Percentiles rank a stretch among this genome's conserved stretches.
These are phyloP conservation scores for Poicephalus meyeri DNA, from an alignment of 2,113 vertebrate species.

Conservation along the genomic window DNA sequence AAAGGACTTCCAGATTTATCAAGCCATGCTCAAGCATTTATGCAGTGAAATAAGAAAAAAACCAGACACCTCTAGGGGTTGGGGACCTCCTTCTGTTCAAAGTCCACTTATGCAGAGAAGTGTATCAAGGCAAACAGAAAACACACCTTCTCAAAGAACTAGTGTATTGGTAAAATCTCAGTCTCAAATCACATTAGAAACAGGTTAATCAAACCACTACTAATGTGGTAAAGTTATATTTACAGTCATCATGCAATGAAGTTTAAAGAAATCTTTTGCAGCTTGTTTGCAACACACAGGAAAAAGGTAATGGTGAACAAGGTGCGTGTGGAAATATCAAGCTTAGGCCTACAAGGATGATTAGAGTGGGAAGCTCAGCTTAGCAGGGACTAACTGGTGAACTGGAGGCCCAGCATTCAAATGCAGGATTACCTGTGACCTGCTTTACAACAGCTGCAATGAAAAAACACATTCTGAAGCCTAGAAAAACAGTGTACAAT, in stretches of 20 bases:
- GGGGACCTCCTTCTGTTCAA: neutral
- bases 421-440: neutral
- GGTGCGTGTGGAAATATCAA: neutral
- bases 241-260: neutral
- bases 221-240: neutral
- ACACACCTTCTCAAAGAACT: neutral
- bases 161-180: neutral
- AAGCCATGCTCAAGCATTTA: neutral
- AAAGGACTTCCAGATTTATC: neutral
- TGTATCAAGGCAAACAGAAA: neutral
- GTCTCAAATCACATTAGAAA: neutral
- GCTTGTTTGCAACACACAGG: neutral
- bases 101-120: neutral
- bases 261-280: neutral
- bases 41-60: neutral
- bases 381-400: neutral
- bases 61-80: fast-evolving
- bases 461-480: neutral
- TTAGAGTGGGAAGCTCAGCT: neutral
- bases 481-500: neutral
- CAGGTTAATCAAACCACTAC: neutral
- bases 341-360: neutral
- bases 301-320: neutral
- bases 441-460: neutral
- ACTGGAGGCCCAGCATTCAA: neutral